Percentiles rank a stretch among this genome's conserved stretches.
phyloP scores from a whole-genome alignment of 2,797 vertebrate genomes.

The Enteromius trimaculatus region DNA sequence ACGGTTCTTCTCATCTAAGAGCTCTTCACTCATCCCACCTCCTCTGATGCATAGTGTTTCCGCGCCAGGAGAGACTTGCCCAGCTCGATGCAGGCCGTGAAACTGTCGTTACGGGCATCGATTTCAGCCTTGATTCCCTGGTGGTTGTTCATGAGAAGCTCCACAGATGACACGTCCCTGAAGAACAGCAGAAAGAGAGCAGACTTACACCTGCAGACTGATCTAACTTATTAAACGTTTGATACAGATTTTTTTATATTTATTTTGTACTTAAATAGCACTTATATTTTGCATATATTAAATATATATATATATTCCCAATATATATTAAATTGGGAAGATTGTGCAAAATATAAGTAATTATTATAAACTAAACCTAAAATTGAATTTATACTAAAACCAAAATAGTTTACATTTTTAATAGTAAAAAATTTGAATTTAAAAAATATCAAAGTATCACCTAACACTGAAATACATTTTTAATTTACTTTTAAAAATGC shows the following conservation, averaged over 20 bases:
- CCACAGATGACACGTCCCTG: conserved; percentile 95
- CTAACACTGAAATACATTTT: too few species aligned
- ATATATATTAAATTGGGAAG: too few species aligned
- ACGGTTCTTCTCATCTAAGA: neutral
- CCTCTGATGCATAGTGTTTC: conserved; percentile 93
- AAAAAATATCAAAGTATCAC: too few species aligned
- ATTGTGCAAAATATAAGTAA: too few species aligned
- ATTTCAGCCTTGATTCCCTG: conserved; percentile 98
- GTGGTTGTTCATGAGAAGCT: conserved; percentile 98
- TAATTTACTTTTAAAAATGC: too few species aligned
- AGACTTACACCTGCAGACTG: neutral
- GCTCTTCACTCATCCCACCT: conserved; percentile 75
- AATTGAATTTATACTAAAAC: too few species aligned
- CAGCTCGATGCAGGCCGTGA: conserved; percentile 93
- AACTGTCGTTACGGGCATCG: conserved; percentile 95
- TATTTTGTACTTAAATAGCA: neutral
- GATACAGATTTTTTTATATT: too few species aligned
- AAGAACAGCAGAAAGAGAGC: neutral
- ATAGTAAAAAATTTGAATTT: too few species aligned
- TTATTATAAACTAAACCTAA: too few species aligned
- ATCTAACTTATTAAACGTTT: neutral
- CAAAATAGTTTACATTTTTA: too few species aligned
- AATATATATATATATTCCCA: too few species aligned
- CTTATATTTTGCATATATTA: neutral
- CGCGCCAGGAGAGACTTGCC: conserved; percentile 93